Conservation (phyloP, 2,888 invertebrate genomes). For the Apantesis nais region DNA sequence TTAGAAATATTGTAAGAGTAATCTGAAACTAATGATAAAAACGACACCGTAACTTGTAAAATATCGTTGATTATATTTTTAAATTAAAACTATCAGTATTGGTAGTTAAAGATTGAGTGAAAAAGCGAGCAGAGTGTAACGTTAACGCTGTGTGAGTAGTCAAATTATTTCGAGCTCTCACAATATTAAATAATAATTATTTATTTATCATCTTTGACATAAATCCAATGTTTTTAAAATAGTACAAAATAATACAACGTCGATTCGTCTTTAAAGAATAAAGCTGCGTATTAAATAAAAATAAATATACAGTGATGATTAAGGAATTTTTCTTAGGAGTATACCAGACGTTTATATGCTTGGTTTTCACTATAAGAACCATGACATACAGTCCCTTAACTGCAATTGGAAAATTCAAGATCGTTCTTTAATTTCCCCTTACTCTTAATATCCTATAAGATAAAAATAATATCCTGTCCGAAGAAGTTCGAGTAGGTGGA, state of each 20-base stretch:
- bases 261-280: too few species aligned
- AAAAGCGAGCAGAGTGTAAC: not conserved
- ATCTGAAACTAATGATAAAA: not conserved
- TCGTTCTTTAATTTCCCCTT: not conserved
- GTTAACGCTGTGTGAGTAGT: not conserved
- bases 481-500: slow-evolving; percentile 8
- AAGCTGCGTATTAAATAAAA: too few species aligned
- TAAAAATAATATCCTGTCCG: slow-evolving; percentile 8
- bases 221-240: too few species aligned
- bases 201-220: too few species aligned
- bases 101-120: too few species aligned
- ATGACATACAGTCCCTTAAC: not conserved
- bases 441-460: not conserved
- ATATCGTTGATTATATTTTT: not conserved
- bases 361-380: too few species aligned
- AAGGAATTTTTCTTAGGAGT: too few species aligned
- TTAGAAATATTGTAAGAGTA: not conserved
- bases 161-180: too few species aligned
- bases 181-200: too few species aligned
- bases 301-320: not conserved
- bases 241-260: not conserved
- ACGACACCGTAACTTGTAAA: not conserved
- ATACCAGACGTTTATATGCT: too few species aligned
- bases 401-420: not conserved
- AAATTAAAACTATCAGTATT: too few species aligned